Conservation (phyloP, 35 echinoderm and acorn worm genomes). For the Antedon bifida region DNA sequence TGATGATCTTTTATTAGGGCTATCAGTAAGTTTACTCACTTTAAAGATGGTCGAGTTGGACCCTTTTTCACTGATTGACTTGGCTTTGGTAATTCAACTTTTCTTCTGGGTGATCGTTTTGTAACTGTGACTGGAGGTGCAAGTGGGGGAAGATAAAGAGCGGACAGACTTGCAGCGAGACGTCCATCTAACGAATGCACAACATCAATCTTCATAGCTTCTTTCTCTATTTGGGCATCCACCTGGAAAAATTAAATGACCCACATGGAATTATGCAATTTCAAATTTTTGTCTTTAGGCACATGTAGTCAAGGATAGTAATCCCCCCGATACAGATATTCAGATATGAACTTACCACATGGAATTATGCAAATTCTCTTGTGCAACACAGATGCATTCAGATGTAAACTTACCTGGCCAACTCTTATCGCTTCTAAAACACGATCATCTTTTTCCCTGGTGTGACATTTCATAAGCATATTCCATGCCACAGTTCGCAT, state of each 20-base stretch:
- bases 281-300: too few species aligned
- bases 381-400: too few species aligned
- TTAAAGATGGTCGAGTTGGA: constrained; percentile 59
- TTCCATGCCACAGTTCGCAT: constrained; percentile 90
- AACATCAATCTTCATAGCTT: constrained; percentile 39
- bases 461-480: constrained; percentile 71
- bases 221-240: constrained; percentile 77
- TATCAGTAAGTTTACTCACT: constrained; percentile 44
- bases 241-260: too few species aligned
- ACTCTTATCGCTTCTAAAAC: constrained; percentile 93
- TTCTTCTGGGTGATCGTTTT: constrained; percentile 22
- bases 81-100: constrained; percentile 56
- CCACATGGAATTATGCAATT: too few species aligned
- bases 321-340: too few species aligned
- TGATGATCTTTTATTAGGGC: too few species aligned
- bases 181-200: constrained; percentile 33
- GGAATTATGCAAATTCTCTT: too few species aligned
- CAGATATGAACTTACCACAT: too few species aligned
- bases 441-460: constrained; percentile 66
- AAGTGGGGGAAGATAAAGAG: constrained; percentile 68
- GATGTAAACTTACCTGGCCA: constrained; percentile 48
- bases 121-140: constrained; percentile 44
- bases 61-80: constrained; percentile 28
- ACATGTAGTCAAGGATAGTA: too few species aligned
- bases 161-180: constrained; percentile 64